Base-by-base conservation (phyloP, 2,888 invertebrate genomes). In the Lasius platythorax region DNA sequence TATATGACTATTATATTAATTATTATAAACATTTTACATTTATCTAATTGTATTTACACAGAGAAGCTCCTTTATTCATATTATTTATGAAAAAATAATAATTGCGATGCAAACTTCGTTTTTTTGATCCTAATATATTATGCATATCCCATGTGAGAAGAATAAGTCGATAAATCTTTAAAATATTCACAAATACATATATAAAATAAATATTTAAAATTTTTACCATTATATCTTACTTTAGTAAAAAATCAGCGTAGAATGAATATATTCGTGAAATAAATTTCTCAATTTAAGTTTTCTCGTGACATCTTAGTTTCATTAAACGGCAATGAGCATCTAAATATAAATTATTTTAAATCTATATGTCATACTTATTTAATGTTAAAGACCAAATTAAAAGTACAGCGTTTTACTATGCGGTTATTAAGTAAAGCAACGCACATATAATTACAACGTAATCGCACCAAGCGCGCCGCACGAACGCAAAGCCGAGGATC, bases 401-500 rank as follows among this genome's bases (percentile, higher is more conserved):
- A 66, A 58, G 9, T 23, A 37, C 53, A 40, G 18, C 23, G 50
- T 43, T n/a, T 66, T 33, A 68, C 28, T 33, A 28, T 15, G 30
- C 50, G 50, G 11, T 78, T 70, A 79, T 70, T 79, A 79, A 72
- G 15, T 18, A 40, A 37, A 46, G 61, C 73, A 46, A 73, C 28
- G 43, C n/a, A n/a, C 33, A 50, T 37, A 37, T 61, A 81, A 81
- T 73, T 79, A 46, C 79, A 73, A 73, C 56, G 68, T 61, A 72
- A 61, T 61, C 73, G 23, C 73, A 73, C 58, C 28, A 33, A 73
- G 68, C 46, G 9, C n/a, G 9, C n/a, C 72, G 28, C 18, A 4
- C 37, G 53, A 76, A 50, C 53, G 28, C 72, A 73, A 79, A 79
- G 73, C 73, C 18, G 73, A 28, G 79, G 72, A 67, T 81, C 18